phyloP scores from a whole-genome alignment of 2,888 invertebrate genomes.

The Eristalis intricaria region DNA sequence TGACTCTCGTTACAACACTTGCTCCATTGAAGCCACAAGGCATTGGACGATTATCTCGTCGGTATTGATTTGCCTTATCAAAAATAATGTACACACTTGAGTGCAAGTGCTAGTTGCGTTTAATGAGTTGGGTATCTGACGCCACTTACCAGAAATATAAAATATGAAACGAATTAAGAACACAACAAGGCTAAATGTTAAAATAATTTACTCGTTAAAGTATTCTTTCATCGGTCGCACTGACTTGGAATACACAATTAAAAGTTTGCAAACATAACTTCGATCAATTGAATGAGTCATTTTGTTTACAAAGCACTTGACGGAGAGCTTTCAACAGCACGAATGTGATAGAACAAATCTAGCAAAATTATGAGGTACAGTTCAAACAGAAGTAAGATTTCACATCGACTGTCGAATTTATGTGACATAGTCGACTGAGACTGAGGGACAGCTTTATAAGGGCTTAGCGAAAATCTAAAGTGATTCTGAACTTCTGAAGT shows the following conservation, averaged over 20 bases:
- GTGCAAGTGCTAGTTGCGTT: background rate
- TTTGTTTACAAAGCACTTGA: background rate
- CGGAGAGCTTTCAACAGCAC: background rate
- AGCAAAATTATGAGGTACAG: background rate
- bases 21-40: background rate
- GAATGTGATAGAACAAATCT: background rate
- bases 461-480: too few species aligned
- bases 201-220: background rate
- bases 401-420: background rate
- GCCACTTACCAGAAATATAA: background rate
- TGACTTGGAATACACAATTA: background rate
- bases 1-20: background rate
- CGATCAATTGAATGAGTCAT: background rate
- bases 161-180: background rate
- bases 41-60: background rate
- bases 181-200: background rate
- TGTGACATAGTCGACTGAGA: too few species aligned
- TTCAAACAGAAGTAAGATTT: background rate
- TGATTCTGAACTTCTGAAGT: too few species aligned
- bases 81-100: background rate
- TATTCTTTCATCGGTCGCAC: background rate
- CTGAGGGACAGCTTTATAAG: too few species aligned
- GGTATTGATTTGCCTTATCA: background rate
- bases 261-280: background rate
- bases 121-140: background rate